These are phyloP conservation scores for Cataglyphis rosenhaueri DNA, from an alignment of 2,888 invertebrate genomes.

Conservation along the genomic window DNA sequence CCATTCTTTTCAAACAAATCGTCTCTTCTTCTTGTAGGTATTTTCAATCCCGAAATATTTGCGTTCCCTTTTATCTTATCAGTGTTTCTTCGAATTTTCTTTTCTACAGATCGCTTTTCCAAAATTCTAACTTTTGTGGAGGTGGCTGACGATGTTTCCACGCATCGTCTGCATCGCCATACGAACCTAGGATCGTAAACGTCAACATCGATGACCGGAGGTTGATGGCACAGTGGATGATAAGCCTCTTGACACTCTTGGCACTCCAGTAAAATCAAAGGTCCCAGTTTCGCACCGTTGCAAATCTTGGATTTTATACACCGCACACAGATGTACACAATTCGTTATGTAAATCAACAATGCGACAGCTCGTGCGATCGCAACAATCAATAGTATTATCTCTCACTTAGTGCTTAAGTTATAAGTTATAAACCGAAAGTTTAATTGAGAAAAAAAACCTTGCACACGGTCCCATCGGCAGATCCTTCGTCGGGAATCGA, in stretches of 20 bases:
- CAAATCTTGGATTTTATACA: conserved; percentile 73
- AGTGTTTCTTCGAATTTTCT: neutral
- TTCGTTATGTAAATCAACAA: conserved; percentile 2
- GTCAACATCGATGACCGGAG: conserved; percentile 76
- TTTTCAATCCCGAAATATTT: neutral
- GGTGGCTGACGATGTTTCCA: conserved; percentile 23
- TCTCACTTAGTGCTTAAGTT: neutral
- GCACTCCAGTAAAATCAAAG: conserved; percentile 79
- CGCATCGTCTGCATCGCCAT: conserved; percentile 76
- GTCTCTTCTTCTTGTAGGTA: neutral
- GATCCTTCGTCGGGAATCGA: conserved; percentile 80
- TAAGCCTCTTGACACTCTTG: conserved; percentile 80
- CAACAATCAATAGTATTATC: neutral
- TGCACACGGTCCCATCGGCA: conserved; percentile 74
- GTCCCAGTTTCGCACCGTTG: conserved; percentile 77
- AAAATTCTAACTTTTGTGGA: neutral
- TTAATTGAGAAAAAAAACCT: conserved; percentile 65
- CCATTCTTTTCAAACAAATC: neutral
- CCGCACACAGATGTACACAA: neutral
- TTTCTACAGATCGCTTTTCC: conserved; percentile 6
- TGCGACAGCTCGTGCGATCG: neutral
- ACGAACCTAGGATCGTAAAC: conserved; percentile 78
- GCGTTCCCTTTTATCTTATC: conserved; percentile 11
- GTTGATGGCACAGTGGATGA: conserved; percentile 80
- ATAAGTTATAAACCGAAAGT: neutral